Base-by-base conservation (phyloP, 2,797 vertebrate species). In the Hippocampus kuda region DNA sequence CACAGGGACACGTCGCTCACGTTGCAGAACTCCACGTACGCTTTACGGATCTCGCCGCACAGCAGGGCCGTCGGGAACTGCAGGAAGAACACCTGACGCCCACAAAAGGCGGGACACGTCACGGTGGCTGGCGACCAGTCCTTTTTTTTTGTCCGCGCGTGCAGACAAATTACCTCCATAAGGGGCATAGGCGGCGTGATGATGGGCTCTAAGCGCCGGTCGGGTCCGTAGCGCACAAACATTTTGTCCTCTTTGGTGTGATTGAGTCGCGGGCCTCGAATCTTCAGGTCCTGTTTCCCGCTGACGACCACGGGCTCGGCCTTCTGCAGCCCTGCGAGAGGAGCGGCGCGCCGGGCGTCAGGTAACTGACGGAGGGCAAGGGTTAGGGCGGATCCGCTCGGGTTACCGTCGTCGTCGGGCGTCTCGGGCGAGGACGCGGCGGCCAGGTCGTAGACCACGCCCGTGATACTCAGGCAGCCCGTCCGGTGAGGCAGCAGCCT, bases 241-340 rank as follows among this genome's bases (percentile, higher is more conserved):
- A 95, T 98, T 90, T 98, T 99, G 75, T 99, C 96, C 80, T 98
- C 96, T 88, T 98, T 98, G 79, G 95, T 98, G 82, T 89, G 87
- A 84, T 99, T 99, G 72, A 99, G 92, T 53, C 97, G 91, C 72
- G 93, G 95, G 8, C 97, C 97, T 77, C 92, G 94, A 77, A 99
- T 96, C 87, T 95, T 94, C 81, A 99, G 90, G 77, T 98, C 93
- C 83, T 98, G 96, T 66, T 88, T 92, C 57, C 97, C 97, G 68
- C 92, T 88, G 60, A 98, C 91, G 59, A 98, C 91, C 81, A 94
- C 86, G 8, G 89, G 81, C 69, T 91, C 90, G 69, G 85, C 75
- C 4, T 80, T 82, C 84, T 90, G 87, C 48, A 84, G 74, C 38
- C 66, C 92, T 94, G 86, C 27, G 44, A 65, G 42, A 60, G 56